These are phyloP conservation scores for Typhlomys cinereus DNA, from an alignment of 2,113 vertebrate genomes.

Conservation along the genomic window DNA sequence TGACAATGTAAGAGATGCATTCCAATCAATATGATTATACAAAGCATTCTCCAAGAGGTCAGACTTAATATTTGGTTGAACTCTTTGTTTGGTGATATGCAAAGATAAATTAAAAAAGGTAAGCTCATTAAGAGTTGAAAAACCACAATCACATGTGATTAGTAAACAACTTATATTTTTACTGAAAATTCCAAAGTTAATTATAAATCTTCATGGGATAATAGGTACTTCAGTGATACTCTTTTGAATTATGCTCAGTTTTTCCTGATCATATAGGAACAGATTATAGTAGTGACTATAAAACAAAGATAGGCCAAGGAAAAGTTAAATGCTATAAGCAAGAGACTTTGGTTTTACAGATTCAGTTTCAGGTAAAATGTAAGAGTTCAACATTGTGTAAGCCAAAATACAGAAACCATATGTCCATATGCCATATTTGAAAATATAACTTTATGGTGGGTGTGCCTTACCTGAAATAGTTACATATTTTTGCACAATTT, in stretches of 20 bases:
- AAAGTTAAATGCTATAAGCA: constrained; percentile 54
- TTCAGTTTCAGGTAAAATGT: constrained; percentile 31
- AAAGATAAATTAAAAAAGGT: neutral
- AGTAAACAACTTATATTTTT: neutral
- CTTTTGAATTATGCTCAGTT: constrained; percentile 50
- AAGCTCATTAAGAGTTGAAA: neutral
- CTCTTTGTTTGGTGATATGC: neutral
- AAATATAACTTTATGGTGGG: neutral
- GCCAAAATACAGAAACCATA: neutral
- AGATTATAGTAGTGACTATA: constrained; percentile 59
- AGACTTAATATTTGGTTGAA: neutral
- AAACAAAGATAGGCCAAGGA: constrained; percentile 36
- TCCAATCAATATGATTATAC: neutral
- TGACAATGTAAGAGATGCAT: neutral
- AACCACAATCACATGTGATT: neutral
- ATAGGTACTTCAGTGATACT: constrained; percentile 51
- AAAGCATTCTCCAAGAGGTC: neutral
- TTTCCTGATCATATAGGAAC: constrained; percentile 56
- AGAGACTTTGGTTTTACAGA: constrained; percentile 49
- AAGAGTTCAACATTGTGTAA: neutral
- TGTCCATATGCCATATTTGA: neutral
- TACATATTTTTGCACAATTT: neutral
- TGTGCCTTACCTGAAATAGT: neutral
- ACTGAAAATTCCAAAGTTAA: constrained; percentile 71
- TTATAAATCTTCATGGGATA: constrained; percentile 63